Evolutionary conservation across 2,113 vertebrate species (phyloP).

Genomic region (Elachura formosa): DNA sequence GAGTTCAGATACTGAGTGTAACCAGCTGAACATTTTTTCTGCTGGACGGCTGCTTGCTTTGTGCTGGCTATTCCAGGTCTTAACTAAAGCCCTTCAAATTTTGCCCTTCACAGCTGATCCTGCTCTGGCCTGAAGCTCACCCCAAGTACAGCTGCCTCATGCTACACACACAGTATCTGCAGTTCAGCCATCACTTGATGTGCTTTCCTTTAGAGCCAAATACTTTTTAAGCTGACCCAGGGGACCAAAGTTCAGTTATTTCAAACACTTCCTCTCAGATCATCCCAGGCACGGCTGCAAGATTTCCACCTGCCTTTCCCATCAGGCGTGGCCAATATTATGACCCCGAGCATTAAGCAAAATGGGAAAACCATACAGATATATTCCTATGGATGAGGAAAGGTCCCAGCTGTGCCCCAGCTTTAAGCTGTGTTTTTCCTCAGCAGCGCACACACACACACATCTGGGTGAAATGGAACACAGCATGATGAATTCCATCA

Average conservation of each 20-base stretch:
- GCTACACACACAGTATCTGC: neutral
- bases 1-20: neutral
- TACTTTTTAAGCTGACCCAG: neutral
- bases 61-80: neutral
- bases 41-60: neutral
- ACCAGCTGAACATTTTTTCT: neutral
- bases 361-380: neutral
- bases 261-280: slow-evolving; percentile 32
- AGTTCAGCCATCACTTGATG: neutral
- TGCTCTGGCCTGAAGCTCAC: neutral
- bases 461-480: neutral
- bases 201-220: neutral
- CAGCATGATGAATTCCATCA: neutral
- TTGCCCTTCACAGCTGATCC: neutral
- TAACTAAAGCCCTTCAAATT: neutral
- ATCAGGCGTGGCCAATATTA: neutral
- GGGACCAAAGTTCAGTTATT: slow-evolving; percentile 24
- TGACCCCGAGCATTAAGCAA: neutral
- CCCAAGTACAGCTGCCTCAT: neutral
- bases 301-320: slow-evolving; percentile 26
- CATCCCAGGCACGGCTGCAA: neutral
- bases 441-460: neutral
- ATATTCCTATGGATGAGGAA: neutral
- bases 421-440: neutral
- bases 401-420: neutral